A percentile compares a stretch with the other conserved stretches of the same genome.
Conservation (phyloP, 2,113 vertebrate species). For the Aptenodytes forsteri region DNA sequence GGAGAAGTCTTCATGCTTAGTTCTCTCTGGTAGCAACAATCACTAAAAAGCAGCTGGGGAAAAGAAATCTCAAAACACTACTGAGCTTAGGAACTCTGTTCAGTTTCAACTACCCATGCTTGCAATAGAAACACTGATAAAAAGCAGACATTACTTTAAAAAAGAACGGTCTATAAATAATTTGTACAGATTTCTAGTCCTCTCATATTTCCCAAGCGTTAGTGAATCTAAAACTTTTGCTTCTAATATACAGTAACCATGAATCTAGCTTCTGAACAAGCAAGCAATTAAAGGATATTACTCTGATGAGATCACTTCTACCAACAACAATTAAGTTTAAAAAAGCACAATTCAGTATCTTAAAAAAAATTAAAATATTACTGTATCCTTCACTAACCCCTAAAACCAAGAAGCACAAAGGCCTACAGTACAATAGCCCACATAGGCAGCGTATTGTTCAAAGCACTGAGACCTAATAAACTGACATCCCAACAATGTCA, state of each 20-base stretch:
- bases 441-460: not conserved
- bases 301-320: slow-evolving; percentile 2
- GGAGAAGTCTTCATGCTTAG: not conserved
- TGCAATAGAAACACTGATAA: not conserved
- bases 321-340: not conserved
- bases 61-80: not conserved
- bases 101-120: not conserved
- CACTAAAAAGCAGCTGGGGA: not conserved
- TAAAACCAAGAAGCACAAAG: not conserved
- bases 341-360: not conserved
- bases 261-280: not conserved
- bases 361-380: not conserved
- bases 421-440: not conserved
- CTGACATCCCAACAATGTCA: not conserved
- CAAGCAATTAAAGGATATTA: not conserved
- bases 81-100: not conserved
- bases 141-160: not conserved
- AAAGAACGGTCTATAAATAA: not conserved
- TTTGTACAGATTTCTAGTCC: not conserved
- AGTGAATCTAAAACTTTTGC: not conserved
- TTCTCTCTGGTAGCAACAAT: not conserved
- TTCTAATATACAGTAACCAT: not conserved
- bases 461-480: not conserved
- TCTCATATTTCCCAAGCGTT: not conserved
- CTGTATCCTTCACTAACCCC: not conserved